Conservation (phyloP, 2,113 vertebrate species). For the Ariopsis seemanni region DNA sequence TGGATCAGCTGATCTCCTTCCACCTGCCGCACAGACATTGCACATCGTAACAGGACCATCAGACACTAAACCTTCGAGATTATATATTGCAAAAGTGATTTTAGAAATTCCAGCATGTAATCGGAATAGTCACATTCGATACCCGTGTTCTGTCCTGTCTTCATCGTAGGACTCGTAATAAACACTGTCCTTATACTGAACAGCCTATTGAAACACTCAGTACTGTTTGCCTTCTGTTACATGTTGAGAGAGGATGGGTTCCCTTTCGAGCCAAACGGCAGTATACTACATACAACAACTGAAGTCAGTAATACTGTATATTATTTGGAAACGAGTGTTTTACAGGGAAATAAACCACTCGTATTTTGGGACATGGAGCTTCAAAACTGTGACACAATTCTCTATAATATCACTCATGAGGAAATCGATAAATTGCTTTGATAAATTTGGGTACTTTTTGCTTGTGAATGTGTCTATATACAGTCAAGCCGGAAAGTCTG, state of each 20-base stretch:
- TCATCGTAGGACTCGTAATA: neutral
- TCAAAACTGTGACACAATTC: no score
- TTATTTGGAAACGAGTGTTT: no score
- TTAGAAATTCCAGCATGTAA: neutral
- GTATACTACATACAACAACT: neutral
- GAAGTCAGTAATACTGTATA: no score
- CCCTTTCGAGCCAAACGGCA: neutral
- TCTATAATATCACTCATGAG: no score
- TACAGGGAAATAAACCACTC: no score
- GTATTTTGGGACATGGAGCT: no score
- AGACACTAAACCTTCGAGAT: neutral
- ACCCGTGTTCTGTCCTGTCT: neutral
- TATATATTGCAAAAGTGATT: neutral
- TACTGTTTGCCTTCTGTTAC: neutral
- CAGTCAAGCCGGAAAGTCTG: no score
- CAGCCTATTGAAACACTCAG: neutral
- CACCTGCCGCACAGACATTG: constrained; percentile 58
- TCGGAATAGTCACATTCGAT: neutral
- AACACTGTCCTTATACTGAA: neutral
- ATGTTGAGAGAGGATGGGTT: neutral
- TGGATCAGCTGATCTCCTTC: constrained; percentile 96
- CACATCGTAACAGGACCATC: neutral
- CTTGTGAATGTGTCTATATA: no score
- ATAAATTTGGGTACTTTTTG: no score
- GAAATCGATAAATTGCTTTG: no score